A percentile compares a stretch with the other conserved stretches of the same genome.
phyloP scores from a whole-genome alignment of 2,888 invertebrate species.

The Apodemia mormo region DNA sequence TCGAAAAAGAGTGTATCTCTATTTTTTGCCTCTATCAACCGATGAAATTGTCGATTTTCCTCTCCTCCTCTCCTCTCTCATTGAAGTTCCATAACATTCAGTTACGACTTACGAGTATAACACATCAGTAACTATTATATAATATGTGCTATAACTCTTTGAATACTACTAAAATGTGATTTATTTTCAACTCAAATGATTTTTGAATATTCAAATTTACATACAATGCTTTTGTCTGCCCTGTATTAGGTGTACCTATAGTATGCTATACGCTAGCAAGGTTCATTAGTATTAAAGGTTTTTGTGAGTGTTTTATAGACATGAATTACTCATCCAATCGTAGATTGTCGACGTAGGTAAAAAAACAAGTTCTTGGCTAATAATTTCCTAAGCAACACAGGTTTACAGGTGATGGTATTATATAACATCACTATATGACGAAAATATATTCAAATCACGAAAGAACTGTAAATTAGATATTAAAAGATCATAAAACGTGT shows the following conservation, averaged over 20 bases:
- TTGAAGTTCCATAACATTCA: too few relatives aligned
- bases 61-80: too few relatives aligned
- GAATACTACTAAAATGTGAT: conserved; percentile 19
- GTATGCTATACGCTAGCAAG: conserved; percentile 28
- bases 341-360: background rate
- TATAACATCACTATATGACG: conserved; percentile 7
- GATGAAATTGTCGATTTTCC: too few relatives aligned
- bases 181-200: conserved; percentile 26
- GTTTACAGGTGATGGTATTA: background rate
- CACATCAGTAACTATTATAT: too few relatives aligned
- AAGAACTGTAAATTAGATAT: conserved; percentile 18
- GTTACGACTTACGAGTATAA: too few relatives aligned
- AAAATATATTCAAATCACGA: conserved; percentile 17
- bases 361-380: background rate
- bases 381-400: background rate
- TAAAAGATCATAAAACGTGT: background rate
- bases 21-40: too few relatives aligned
- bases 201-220: conserved; percentile 38
- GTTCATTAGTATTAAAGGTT: conserved; percentile 36
- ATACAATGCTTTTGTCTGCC: conserved; percentile 42
- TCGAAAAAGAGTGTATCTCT: too few relatives aligned
- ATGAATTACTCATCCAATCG: conserved; percentile 5
- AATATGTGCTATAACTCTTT: too few relatives aligned
- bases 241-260: conserved; percentile 33
- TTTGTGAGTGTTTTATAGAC: conserved; percentile 25